Evolutionary conservation across 2,888 invertebrate species (phyloP).

Genomic region (Drosophila neoperkinsi): DNA sequence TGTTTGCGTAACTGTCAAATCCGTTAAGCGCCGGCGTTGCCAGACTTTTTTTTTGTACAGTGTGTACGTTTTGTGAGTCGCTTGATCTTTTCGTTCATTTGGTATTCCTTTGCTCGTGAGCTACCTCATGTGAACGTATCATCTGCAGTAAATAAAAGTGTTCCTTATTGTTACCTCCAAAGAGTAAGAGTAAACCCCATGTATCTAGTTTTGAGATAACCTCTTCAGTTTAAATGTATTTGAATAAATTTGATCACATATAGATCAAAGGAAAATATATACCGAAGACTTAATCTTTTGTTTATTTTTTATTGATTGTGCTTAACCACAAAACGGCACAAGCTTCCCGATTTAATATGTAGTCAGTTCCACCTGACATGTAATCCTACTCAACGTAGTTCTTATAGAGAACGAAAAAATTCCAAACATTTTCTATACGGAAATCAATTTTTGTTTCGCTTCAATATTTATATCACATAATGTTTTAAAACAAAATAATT

Average conservation of each 20-base stretch:
- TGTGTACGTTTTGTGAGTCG: neutral
- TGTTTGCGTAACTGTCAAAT: constrained; percentile 3
- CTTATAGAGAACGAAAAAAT: neutral
- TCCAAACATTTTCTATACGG: too few species aligned
- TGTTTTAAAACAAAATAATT: too few species aligned
- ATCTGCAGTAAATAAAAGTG: neutral
- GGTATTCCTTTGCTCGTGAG: neutral
- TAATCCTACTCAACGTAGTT: neutral
- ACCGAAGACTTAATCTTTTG: too few species aligned
- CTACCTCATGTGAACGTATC: neutral
- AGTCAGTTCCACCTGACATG: neutral
- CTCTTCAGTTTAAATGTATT: neutral
- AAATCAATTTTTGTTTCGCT: too few species aligned
- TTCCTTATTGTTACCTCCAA: neutral
- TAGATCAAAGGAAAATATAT: neutral
- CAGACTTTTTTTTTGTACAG: neutral
- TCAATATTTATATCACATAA: too few species aligned
- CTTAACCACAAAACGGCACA: neutral
- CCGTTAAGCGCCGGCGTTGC: constrained; percentile 12
- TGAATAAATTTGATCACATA: neutral
- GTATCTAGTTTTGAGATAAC: neutral
- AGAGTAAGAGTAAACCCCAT: neutral
- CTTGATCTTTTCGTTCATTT: neutral
- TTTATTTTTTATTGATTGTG: neutral
- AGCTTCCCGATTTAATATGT: neutral